A percentile compares a stretch with the other conserved stretches of the same genome.
These are phyloP conservation scores for Trilocha varians DNA, from an alignment of 2,888 invertebrate genomes.

Conservation along the genomic window DNA sequence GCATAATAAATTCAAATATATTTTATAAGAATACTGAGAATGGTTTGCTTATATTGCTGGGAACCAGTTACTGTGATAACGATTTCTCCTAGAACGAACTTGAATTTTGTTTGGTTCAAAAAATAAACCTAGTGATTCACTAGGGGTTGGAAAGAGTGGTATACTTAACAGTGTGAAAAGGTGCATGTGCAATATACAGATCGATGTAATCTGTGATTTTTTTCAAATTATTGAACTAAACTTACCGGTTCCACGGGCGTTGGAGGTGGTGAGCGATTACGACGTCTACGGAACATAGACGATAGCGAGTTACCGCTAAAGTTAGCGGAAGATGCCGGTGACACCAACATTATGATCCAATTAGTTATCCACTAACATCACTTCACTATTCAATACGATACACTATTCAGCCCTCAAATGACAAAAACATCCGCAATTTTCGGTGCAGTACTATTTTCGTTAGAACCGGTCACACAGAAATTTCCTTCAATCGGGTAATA, in stretches of 20 bases:
- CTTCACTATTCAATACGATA: slow-evolving; percentile 17
- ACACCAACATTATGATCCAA: slow-evolving; percentile 42
- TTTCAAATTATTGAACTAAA: slow-evolving; percentile 7
- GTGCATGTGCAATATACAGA: not conserved
- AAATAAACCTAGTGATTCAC: too few relatives aligned
- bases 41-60: too few relatives aligned
- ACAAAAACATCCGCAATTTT: not conserved
- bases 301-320: slow-evolving; percentile 45
- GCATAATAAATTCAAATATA: too few relatives aligned
- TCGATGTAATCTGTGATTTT: not conserved
- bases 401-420: slow-evolving; percentile 17
- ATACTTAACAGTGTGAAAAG: too few relatives aligned
- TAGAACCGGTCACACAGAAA: too few relatives aligned
- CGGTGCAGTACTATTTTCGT: not conserved
- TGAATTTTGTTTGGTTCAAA: too few relatives aligned
- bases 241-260: slow-evolving; percentile 30
- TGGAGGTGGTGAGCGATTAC: slow-evolving; percentile 27
- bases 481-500: too few relatives aligned
- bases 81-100: too few relatives aligned
- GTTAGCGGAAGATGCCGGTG: slow-evolving; percentile 35
- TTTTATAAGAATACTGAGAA: too few relatives aligned
- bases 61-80: too few relatives aligned
- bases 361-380: slow-evolving; percentile 13
- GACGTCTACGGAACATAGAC: slow-evolving; percentile 47
- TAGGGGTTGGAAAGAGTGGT: too few relatives aligned